Conservation (phyloP, 64 coral and sea anemone genomes). For the Montipora efflorescens region DNA sequence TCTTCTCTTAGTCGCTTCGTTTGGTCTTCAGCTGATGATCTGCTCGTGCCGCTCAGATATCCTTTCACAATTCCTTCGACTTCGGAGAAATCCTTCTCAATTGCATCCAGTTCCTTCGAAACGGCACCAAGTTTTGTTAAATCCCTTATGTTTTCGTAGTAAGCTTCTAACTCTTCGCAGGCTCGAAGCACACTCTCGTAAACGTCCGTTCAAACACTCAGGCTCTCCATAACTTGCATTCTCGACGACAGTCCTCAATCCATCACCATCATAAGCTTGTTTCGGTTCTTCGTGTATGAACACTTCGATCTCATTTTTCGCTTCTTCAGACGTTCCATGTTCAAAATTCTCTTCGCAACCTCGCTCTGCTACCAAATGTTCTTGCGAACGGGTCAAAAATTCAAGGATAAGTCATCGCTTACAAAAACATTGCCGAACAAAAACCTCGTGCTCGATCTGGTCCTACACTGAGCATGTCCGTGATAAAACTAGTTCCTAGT, state of each 20-base stretch:
- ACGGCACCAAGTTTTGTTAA: not conserved
- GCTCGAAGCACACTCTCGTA: constrained; percentile 9
- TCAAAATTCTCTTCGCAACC: no score
- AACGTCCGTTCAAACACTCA: not conserved
- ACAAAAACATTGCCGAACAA: no score
- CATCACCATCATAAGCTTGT: constrained; percentile 6
- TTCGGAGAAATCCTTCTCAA: constrained; percentile 24
- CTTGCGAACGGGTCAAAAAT: no score
- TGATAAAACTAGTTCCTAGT: no score
- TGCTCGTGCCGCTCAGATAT: constrained; percentile 7
- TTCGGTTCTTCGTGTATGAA: constrained; percentile 24
- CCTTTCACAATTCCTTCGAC: constrained; percentile 27
- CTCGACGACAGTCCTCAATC: constrained; percentile 17
- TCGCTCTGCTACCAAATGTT: no score
- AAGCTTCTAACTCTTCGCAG: constrained; percentile 15
- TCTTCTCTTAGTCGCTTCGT: constrained; percentile 9
- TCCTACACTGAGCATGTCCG: no score
- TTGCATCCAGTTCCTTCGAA: constrained; percentile 7
- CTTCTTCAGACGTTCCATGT: constrained; percentile 10
- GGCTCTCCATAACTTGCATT: constrained; percentile 45
- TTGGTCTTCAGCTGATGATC: not conserved
- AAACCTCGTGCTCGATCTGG: no score
- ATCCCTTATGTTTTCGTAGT: constrained; percentile 9
- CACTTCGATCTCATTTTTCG: constrained; percentile 12
- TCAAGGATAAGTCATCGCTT: no score